These are phyloP conservation scores for Cosmorhoe ocellata DNA, from an alignment of 2,888 invertebrate genomes.

Conservation along the genomic window DNA sequence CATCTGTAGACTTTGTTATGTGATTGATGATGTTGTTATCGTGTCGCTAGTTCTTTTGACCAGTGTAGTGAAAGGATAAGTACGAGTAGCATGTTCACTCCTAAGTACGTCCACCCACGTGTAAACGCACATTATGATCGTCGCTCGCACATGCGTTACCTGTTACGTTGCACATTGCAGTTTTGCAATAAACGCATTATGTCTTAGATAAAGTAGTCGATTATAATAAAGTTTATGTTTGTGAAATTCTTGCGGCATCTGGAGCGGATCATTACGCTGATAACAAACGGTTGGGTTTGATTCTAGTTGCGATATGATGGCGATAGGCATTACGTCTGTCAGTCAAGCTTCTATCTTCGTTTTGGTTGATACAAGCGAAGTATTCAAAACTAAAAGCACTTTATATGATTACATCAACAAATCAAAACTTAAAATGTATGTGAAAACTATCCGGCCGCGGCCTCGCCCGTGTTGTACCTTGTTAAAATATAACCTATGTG, in stretches of 20 bases:
- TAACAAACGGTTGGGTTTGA: slow-evolving; percentile 10
- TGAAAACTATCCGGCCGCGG: too few species aligned
- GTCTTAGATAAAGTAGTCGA: slow-evolving; percentile 48
- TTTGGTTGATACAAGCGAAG: neutral
- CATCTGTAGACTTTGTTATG: too few species aligned
- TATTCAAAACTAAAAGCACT: neutral
- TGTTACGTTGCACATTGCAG: slow-evolving; percentile 35
- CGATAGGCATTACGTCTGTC: slow-evolving; percentile 1
- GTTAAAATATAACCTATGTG: too few species aligned
- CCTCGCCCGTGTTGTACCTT: too few species aligned
- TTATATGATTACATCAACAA: neutral
- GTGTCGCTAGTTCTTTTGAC: too few species aligned
- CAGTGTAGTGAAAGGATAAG: too few species aligned
- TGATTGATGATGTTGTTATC: too few species aligned
- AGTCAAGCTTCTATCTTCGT: slow-evolving; percentile 1
- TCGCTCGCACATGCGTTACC: slow-evolving; percentile 39
- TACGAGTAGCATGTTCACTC: too few species aligned
- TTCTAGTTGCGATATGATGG: neutral
- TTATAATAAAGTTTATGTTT: slow-evolving; percentile 47
- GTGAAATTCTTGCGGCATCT: slow-evolving; percentile 44
- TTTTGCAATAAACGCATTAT: slow-evolving; percentile 53
- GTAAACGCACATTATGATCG: slow-evolving; percentile 19
- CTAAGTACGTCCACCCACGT: slow-evolving; percentile 15
- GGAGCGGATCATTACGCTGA: slow-evolving; percentile 44
- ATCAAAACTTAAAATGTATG: too few species aligned